Evolutionary conservation across 2,888 invertebrate species (phyloP), one percentile per base, ranked within the genome.

Genomic region (Melanotus villosus): DNA sequence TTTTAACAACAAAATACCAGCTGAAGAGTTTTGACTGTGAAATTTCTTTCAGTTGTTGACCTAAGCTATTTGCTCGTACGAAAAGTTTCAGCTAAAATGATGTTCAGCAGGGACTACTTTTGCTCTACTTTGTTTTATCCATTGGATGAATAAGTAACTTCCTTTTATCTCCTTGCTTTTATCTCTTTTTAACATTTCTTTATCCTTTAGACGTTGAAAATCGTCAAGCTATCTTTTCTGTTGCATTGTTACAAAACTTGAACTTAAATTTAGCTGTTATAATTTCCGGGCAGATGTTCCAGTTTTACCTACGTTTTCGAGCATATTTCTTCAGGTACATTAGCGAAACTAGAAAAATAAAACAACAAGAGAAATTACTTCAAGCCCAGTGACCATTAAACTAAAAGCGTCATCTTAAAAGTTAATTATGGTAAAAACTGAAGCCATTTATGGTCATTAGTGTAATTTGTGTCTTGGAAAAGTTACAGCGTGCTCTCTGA

Each of bases 371-470:
- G 30, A 12, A 16, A 1, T 32, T 32, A 30, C 16, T 21, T 18
- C 56, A 19, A 7, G 34, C 21, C 12, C 12, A n/a, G 21, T 7
- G n/a, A 18, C 2, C 56, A 56, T 56, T 56, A 56, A 14, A 23
- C 56, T 38, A 56, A 36, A 36, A 38, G 38, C 36, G 38, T 32
- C 56, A 36, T 56, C 52, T 56, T 56, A 10, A 52, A 56, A 56
- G 56, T 56, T 56, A 56, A 56, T 56, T 56, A 38, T 38, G 19
- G 32, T 38, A 56, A 56, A 56, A 56, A 56, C 56, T 56, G 23
- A n/a, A 52, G 56, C 23, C 56, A 21, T 56, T 56, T 56, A 56
- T 56, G 56, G 56, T 36, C 56, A 56, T 56, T 56, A 56, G 38
- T 7, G 36, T 56, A 56, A 56, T 56, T 56, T 56, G 56, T 56